Conservation (phyloP, 1,140 invertebrate genomes). For the Drosophila willistoni region DNA sequence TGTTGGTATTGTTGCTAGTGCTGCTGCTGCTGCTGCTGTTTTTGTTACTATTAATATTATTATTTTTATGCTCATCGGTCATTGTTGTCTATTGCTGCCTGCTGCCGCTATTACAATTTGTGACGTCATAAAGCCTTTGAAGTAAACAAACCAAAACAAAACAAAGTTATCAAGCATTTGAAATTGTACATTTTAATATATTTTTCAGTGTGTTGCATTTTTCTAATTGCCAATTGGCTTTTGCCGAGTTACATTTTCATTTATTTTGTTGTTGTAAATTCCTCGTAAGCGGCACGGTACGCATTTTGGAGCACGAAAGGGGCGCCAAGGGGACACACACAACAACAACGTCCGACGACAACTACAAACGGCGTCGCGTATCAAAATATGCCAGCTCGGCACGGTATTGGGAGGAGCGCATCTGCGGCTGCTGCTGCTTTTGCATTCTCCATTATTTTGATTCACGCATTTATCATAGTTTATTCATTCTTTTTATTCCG, state of each 20-base stretch:
- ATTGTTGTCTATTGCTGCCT: constrained; percentile 82
- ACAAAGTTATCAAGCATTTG: constrained; percentile 24
- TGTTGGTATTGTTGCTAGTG: constrained; percentile 32
- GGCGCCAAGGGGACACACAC: neutral
- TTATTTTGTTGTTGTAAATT: constrained; percentile 78
- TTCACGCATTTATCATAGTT: constrained; percentile 37
- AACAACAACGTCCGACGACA: constrained; percentile 19
- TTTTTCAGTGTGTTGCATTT: constrained; percentile 28
- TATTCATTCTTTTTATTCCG: constrained; percentile 29
- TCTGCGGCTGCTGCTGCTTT: constrained; percentile 55
- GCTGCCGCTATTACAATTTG: constrained; percentile 41
- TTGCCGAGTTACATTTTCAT: constrained; percentile 44
- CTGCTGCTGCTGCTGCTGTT: constrained; percentile 34
- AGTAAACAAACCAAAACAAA: constrained; percentile 36
- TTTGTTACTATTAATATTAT: constrained; percentile 62
- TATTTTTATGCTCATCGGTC: constrained; percentile 83
- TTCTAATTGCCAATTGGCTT: constrained; percentile 29
- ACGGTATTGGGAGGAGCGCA: constrained; percentile 64
- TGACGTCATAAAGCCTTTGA: constrained; percentile 55
- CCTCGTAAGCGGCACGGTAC: constrained; percentile 61
- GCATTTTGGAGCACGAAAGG: constrained; percentile 38
- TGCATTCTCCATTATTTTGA: constrained; percentile 62
- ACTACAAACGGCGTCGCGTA: constrained; percentile 64
- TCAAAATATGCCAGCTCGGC: constrained; percentile 78
- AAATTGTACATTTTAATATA: constrained; percentile 21